Conservation (phyloP, 2,113 vertebrate genomes). For the Eurypyga helias region DNA sequence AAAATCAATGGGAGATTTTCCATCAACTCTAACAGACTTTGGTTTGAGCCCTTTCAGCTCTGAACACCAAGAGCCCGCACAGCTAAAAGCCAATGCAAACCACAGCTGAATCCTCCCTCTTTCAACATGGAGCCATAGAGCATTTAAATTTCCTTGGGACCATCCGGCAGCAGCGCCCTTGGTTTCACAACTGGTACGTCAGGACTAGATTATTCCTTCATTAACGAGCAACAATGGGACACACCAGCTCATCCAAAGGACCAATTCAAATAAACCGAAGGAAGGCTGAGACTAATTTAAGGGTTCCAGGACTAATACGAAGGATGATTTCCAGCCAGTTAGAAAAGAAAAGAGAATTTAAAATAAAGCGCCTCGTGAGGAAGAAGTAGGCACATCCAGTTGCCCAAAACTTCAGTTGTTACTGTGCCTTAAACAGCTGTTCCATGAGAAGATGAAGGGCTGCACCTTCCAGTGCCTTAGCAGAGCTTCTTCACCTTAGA, state of each 20-base stretch:
- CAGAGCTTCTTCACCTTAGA: background rate
- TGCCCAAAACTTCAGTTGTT: background rate
- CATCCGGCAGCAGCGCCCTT: background rate
- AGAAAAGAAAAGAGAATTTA: background rate
- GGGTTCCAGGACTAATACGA: background rate
- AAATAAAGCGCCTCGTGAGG: background rate
- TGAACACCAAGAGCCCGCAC: background rate
- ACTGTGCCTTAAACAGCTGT: background rate
- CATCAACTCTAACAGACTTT: background rate
- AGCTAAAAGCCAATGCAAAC: background rate
- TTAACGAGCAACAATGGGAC: conserved; percentile 43
- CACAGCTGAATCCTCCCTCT: conserved; percentile 9
- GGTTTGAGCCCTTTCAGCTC: background rate
- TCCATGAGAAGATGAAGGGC: background rate
- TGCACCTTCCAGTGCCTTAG: background rate
- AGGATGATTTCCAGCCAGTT: background rate
- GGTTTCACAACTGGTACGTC: background rate
- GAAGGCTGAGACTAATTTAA: conserved; percentile 27
- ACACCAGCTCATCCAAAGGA: conserved; percentile 60
- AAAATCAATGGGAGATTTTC: conserved; percentile 18
- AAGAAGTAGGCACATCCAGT: background rate
- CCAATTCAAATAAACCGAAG: conserved; percentile 6
- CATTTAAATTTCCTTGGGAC: background rate
- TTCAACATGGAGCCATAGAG: background rate
- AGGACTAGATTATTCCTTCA: conserved; percentile 51